These are phyloP conservation scores for Panagrolaimus sp. DNA, from an alignment of 1,140 invertebrate species.

Conservation along the genomic window DNA sequence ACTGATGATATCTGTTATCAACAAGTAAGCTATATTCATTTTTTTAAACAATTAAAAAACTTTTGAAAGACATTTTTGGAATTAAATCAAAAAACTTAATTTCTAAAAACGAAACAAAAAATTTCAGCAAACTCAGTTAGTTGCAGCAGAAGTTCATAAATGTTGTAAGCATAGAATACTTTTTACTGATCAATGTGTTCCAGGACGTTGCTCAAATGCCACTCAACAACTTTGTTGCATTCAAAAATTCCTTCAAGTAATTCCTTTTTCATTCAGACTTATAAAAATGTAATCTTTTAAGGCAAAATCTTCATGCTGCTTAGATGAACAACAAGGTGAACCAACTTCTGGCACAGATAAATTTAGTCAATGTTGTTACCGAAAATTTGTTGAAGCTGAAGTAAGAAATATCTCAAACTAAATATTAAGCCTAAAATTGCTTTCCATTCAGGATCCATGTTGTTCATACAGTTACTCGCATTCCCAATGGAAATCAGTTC, in stretches of 20 bases:
- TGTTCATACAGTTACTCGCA: slow-evolving; percentile 37
- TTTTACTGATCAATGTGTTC: slow-evolving; percentile 51
- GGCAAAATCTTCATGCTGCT: slow-evolving; percentile 50
- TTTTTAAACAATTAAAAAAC: too few relatives aligned
- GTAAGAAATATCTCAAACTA: too few relatives aligned
- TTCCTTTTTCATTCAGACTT: too few relatives aligned
- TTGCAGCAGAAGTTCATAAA: slow-evolving; percentile 34
- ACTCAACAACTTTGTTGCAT: slow-evolving; percentile 55
- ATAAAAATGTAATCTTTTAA: slow-evolving; percentile 16
- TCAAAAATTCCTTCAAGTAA: slow-evolving; percentile 56
- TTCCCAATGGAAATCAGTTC: slow-evolving; percentile 46
- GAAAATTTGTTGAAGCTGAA: slow-evolving; percentile 35
- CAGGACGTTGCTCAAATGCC: slow-evolving; percentile 53
- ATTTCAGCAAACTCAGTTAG: neutral
- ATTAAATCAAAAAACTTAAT: too few relatives aligned
- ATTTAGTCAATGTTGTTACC: slow-evolving; percentile 52
- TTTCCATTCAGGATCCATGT: slow-evolving; percentile 42
- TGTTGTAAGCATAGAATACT: slow-evolving; percentile 49
- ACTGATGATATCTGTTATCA: slow-evolving; percentile 58
- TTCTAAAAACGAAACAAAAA: too few relatives aligned
- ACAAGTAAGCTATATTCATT: slow-evolving; percentile 31
- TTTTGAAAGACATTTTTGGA: too few relatives aligned
- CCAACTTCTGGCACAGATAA: slow-evolving; percentile 35
- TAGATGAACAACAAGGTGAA: slow-evolving; percentile 40
- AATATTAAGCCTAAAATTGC: neutral